phyloP scores from a whole-genome alignment of 2,113 vertebrate genomes.

The Anseranas semipalmata region DNA sequence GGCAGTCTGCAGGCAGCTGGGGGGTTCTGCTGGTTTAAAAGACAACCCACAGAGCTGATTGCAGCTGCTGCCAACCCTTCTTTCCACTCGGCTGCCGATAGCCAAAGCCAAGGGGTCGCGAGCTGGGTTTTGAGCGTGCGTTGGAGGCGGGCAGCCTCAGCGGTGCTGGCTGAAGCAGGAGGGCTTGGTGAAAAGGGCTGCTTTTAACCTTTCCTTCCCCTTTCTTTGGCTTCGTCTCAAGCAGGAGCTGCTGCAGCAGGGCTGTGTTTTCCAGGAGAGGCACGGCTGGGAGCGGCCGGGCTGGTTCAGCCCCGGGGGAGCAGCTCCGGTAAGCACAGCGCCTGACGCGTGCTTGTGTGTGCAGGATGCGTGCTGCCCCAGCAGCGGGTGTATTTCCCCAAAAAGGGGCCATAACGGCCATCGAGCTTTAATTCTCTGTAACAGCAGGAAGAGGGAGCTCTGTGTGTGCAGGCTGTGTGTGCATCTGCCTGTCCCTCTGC shows the following conservation, averaged over 20 bases:
- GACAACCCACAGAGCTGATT: neutral
- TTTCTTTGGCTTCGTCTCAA: neutral
- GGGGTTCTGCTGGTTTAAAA: neutral
- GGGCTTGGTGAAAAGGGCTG: accelerated
- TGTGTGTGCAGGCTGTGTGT: accelerated
- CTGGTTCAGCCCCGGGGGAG: constrained; percentile 85
- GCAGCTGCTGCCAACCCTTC: neutral
- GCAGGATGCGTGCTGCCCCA: no score
- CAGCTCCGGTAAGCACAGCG: constrained; percentile 83
- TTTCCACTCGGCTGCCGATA: neutral
- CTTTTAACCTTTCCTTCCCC: accelerated
- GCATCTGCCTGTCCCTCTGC: neutral
- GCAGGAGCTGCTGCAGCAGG: constrained; percentile 87
- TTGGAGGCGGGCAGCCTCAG: accelerated
- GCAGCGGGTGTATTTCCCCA: neutral
- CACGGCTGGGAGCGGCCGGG: constrained; percentile 97
- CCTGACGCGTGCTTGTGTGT: accelerated
- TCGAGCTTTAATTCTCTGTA: neutral
- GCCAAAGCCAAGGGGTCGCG: neutral
- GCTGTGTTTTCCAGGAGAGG: constrained; percentile 95
- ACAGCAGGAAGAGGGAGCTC: neutral
- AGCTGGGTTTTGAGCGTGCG: accelerated
- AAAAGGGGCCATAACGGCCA: accelerated
- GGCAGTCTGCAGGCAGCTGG: neutral
- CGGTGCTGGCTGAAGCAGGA: neutral